These are phyloP conservation scores for Pogona vitticeps DNA, from an alignment of 2,113 vertebrate genomes.

Conservation along the genomic window DNA sequence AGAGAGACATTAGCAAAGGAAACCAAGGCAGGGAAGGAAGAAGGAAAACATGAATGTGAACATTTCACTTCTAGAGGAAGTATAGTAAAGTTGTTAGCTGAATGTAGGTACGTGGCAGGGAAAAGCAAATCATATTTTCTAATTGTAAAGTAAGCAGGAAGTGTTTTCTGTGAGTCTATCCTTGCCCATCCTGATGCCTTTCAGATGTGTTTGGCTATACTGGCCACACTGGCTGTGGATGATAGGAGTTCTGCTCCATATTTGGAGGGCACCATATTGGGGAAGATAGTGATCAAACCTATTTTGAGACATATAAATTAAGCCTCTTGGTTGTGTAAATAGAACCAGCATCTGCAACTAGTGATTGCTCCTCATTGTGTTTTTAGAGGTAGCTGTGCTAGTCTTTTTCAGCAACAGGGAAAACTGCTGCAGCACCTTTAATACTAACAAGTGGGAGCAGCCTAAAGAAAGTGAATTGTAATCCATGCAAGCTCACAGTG, in stretches of 20 bases:
- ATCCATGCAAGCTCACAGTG: no score
- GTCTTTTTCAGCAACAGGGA: no score
- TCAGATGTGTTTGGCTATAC: background rate
- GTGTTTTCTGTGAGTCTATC: background rate
- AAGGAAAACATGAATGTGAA: background rate
- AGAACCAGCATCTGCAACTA: no score
- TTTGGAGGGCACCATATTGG: background rate
- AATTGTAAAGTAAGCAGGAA: background rate
- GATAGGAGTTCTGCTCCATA: background rate
- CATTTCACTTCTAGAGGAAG: background rate
- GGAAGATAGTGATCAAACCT: background rate
- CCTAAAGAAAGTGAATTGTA: no score
- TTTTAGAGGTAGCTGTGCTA: no score
- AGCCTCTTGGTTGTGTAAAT: no score
- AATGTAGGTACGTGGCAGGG: background rate
- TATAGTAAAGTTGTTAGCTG: background rate
- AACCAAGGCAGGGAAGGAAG: background rate
- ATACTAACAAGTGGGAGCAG: no score
- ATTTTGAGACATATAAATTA: background rate
- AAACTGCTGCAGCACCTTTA: no score
- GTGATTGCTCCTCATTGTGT: no score
- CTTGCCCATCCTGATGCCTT: background rate
- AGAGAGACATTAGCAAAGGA: background rate
- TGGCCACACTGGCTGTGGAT: background rate
- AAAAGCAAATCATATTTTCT: background rate